Evolutionary conservation across 1,140 invertebrate species (phyloP), one percentile per base, ranked within the genome.

Genomic region (Tetramorium parvispinum): DNA sequence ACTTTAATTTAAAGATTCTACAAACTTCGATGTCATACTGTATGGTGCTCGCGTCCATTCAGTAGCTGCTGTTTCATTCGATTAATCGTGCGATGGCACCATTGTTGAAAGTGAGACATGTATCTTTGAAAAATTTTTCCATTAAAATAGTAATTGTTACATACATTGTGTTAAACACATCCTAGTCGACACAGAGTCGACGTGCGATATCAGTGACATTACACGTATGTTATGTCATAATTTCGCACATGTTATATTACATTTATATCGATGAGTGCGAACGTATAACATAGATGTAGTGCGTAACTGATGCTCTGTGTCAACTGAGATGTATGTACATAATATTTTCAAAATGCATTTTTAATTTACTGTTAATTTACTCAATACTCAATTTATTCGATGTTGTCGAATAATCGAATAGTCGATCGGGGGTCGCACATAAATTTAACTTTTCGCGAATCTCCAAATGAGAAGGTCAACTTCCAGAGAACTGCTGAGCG

Each of bases 1-100:
- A n/a, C 32, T 63, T 85, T 53, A 8, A 65, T 63, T 85, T 63
- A 5, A 65, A 77, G 57, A 6, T 65, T 77, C 11, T 77, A 53
- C 71, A 85, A 65, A 77, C 82, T 65, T 76, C 71, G 1, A 43
- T 65, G 46, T 85, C 81, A 0, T 77, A 77, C 24, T 63, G 18
- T 51, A 85, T 18, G n/a, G 40, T 85, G 13, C 43, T 85, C 16
- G 13, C 71, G 7, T 77, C 82, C 13, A 43, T 68, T 66, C 40
- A 77, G 4, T 77, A 61, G 7, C 7, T 37, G 3, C 10, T 32
- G 49, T 57, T 13, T 18, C 27, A 65, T 24, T 59, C 13, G 10
- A 24, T 24, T 59, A 46, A 21, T 57, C 24, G 1, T 11, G 10
- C 49, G 4, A 37, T 21, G 11, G 32, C 11, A 16, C 57, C 6